Evolutionary conservation across 2,888 invertebrate species (phyloP).

Genomic region (Morpho helenor): DNA sequence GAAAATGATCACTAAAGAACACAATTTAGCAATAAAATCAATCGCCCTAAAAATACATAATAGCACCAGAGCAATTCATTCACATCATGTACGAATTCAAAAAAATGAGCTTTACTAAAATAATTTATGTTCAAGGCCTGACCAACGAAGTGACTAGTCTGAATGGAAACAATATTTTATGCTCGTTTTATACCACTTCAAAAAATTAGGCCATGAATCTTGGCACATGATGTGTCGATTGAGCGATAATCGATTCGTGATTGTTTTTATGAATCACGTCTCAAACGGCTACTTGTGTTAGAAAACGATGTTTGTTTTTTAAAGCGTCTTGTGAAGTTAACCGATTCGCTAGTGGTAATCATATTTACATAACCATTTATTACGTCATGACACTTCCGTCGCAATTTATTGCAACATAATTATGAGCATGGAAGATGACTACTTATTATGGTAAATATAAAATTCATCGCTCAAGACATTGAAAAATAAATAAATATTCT

Average conservation of each 20-base stretch:
- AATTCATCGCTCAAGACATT: no score
- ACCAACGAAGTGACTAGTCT: not conserved
- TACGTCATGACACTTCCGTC: no score
- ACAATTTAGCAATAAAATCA: no score
- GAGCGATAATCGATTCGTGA: constrained; percentile 24
- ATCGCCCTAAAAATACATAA: no score
- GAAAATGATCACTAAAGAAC: no score
- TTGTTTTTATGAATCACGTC: constrained; percentile 24
- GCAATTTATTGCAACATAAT: no score
- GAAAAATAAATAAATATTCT: no score
- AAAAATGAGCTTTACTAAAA: not conserved
- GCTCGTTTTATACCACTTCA: constrained; percentile 16
- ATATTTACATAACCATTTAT: no score
- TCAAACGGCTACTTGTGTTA: constrained; percentile 17
- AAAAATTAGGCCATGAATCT: constrained; percentile 23
- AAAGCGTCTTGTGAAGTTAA: not conserved
- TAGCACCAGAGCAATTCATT: not conserved
- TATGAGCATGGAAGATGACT: no score
- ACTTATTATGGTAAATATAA: no score
- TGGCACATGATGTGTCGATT: constrained; percentile 22
- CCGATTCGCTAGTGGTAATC: no score
- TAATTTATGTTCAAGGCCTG: not conserved
- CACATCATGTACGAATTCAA: not conserved
- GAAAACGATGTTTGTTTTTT: constrained; percentile 5
- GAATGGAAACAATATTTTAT: constrained; percentile 8